Evolutionary conservation across 2,797 vertebrate species (phyloP).

Genomic region (Monodelphis domestica): DNA sequence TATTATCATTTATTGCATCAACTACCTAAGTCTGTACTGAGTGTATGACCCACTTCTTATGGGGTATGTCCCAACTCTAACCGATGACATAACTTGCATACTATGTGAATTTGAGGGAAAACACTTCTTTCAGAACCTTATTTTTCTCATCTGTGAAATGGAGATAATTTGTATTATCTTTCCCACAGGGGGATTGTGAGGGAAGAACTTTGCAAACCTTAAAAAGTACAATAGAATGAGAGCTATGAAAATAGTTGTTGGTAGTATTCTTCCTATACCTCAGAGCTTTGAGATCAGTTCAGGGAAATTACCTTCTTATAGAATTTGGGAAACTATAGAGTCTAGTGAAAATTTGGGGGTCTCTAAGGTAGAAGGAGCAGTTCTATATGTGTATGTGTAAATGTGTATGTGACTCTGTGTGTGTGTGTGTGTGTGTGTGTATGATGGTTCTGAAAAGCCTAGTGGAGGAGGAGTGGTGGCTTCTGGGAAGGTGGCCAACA

Average conservation of each 20-base stretch:
- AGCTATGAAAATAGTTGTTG: neutral
- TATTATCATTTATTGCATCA: neutral
- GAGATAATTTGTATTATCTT: neutral
- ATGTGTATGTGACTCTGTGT: too few relatives aligned
- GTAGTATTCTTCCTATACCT: neutral
- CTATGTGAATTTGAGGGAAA: neutral
- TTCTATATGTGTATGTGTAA: neutral
- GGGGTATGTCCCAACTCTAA: neutral
- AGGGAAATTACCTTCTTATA: neutral
- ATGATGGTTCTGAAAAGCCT: neutral
- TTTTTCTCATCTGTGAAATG: conserved; percentile 9
- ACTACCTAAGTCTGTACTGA: neutral
- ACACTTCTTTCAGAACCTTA: conserved; percentile 26
- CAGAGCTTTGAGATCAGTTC: neutral
- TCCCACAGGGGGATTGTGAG: neutral
- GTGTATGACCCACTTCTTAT: neutral
- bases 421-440: neutral
- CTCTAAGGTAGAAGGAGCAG: neutral
- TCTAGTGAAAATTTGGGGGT: neutral
- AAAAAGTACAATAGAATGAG: neutral
- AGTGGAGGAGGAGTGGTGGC: neutral
- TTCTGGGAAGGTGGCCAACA: neutral
- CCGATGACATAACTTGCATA: neutral
- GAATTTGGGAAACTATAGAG: neutral
- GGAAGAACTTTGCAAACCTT: neutral